Conservation (phyloP, 37 sponge, comb jelly and placozoan species). For the Eunapius fragilis region DNA sequence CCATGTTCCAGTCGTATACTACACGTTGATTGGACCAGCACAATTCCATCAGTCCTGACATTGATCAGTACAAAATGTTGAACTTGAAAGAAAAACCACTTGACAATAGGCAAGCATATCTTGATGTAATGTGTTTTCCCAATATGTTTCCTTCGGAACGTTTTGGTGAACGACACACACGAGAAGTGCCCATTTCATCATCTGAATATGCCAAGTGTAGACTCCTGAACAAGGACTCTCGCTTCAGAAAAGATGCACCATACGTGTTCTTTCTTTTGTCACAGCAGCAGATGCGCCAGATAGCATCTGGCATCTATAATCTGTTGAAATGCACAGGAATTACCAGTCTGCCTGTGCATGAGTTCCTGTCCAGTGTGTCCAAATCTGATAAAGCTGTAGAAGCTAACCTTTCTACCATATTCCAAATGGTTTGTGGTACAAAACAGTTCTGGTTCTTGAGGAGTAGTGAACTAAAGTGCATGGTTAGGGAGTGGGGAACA, state of each 20-base stretch:
- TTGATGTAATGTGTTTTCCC: conserved; percentile 69
- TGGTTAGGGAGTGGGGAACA: conserved; percentile 49
- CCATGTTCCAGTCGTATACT: conserved; percentile 51
- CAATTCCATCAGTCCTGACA: conserved; percentile 24
- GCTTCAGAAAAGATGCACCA: conserved; percentile 46
- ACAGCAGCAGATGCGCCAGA: conserved; percentile 27
- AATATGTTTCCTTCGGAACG: conserved; percentile 37
- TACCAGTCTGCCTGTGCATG: conserved; percentile 17
- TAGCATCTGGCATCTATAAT: conserved; percentile 34
- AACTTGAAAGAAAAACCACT: conserved; percentile 30
- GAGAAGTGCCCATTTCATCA: conserved; percentile 11
- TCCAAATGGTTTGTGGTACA: conserved; percentile 29
- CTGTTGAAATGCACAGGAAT: conserved; percentile 20
- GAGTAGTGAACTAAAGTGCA: conserved; percentile 28
- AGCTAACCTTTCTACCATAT: conserved; percentile 31
- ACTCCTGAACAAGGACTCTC: conserved; percentile 43
- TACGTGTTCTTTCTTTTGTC: conserved; percentile 50
- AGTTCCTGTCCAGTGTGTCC: background rate
- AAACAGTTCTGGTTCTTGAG: conserved; percentile 30
- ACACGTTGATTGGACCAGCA: conserved; percentile 29
- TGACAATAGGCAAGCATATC: conserved; percentile 31
- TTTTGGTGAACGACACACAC: conserved; percentile 48
- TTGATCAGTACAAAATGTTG: conserved; percentile 56
- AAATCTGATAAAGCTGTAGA: conserved; percentile 34
- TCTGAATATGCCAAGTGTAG: conserved; percentile 50